Conservation (phyloP, 1,140 invertebrate species). For the Euglossa dilemma region DNA sequence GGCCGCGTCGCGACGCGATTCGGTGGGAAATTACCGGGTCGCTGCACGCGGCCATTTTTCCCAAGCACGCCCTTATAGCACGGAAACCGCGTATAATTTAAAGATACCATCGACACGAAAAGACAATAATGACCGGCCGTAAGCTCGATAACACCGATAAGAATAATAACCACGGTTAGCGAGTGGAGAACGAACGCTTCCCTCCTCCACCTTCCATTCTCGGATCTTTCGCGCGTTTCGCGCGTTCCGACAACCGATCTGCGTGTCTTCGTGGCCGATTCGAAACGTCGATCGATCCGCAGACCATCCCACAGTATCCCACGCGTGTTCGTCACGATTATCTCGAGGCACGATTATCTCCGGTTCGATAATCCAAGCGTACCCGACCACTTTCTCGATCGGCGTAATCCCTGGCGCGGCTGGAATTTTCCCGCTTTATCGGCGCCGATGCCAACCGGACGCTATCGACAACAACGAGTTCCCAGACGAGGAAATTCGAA, state of each 20-base stretch:
- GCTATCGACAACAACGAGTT: no score
- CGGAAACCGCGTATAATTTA: background rate
- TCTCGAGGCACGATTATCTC: background rate
- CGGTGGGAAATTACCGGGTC: no score
- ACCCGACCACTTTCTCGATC: background rate
- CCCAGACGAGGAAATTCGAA: background rate
- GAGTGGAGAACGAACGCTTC: background rate
- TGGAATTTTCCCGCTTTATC: background rate
- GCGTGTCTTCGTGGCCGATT: no score
- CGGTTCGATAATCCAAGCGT: background rate
- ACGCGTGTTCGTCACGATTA: background rate
- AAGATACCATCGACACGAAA: background rate
- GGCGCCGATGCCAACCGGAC: no score
- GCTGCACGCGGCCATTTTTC: background rate
- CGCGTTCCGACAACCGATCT: no score
- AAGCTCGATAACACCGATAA: conserved; percentile 6
- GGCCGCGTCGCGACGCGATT: no score
- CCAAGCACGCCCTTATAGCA: no score
- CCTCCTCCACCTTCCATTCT: background rate
- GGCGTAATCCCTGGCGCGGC: background rate
- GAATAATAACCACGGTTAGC: background rate
- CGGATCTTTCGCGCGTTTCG: no score
- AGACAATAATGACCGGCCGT: background rate
- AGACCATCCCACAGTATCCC: no score
- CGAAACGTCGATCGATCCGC: no score